These are phyloP conservation scores for Hydrolagus affinis DNA, from an alignment of 2,113 vertebrate genomes.

Conservation along the genomic window DNA sequence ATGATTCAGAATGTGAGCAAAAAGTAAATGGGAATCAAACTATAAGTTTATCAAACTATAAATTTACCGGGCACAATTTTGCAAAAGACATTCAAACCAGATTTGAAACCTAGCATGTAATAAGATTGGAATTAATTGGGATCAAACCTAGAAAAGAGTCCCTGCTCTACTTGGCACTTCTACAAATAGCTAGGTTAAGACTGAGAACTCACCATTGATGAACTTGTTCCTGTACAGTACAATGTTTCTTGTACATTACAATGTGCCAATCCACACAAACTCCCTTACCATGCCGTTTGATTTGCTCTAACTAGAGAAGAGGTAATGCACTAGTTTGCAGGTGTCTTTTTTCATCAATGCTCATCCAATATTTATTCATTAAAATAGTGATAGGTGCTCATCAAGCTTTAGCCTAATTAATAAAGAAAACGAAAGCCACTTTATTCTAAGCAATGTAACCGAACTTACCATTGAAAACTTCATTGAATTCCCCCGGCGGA, in stretches of 20 bases:
- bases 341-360: background rate
- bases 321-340: background rate
- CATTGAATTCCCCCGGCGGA: conserved; percentile 93
- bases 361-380: background rate
- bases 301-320: conserved; percentile 6
- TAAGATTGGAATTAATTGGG: background rate
- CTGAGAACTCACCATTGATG: background rate
- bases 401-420: background rate
- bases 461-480: conserved; percentile 89
- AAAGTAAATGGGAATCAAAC: too few relatives aligned
- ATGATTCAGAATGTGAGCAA: too few relatives aligned
- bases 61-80: too few relatives aligned
- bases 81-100: background rate
- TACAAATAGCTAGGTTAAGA: background rate
- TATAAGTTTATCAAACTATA: too few relatives aligned
- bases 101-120: background rate
- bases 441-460: conserved; percentile 25
- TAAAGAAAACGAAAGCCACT: background rate
- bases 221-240: background rate
- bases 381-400: background rate
- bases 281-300: background rate
- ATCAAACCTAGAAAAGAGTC: too few relatives aligned
- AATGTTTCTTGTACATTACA: background rate
- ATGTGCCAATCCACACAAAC: background rate
- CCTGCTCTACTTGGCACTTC: background rate